These are phyloP conservation scores for Ips typographus DNA, from an alignment of 1,140 invertebrate genomes.

Conservation along the genomic window DNA sequence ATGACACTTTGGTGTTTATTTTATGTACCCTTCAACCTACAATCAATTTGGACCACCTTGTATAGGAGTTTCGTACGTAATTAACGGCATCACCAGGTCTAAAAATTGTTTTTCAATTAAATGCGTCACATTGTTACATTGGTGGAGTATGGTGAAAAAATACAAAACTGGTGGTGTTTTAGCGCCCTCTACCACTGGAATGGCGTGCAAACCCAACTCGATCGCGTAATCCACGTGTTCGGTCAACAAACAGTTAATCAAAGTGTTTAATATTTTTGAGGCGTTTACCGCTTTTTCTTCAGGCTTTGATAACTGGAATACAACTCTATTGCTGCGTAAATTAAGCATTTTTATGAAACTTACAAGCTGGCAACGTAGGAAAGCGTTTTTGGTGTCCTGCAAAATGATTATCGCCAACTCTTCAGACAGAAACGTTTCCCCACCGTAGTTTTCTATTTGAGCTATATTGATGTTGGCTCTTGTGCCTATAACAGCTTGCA, in stretches of 20 bases:
- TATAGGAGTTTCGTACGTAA: slow-evolving; percentile 57
- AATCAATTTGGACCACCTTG: no score
- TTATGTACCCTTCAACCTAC: no score
- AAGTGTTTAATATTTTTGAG: slow-evolving; percentile 80
- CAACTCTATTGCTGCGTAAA: background rate
- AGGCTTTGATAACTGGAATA: slow-evolving; percentile 71
- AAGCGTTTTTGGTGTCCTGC: slow-evolving; percentile 88
- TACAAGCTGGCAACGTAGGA: slow-evolving; percentile 83
- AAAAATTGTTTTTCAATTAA: slow-evolving; percentile 93
- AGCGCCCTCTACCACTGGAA: slow-evolving; percentile 88
- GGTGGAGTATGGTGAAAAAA: slow-evolving; percentile 92
- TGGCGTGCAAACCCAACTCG: slow-evolving; percentile 87
- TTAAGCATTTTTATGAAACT: slow-evolving; percentile 33
- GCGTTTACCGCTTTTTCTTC: slow-evolving; percentile 80
- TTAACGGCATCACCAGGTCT: slow-evolving; percentile 84
- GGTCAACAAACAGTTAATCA: slow-evolving; percentile 82
- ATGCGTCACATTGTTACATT: slow-evolving; percentile 95
- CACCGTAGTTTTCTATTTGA: slow-evolving; percentile 92
- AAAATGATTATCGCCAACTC: slow-evolving; percentile 92
- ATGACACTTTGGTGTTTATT: slow-evolving; percentile 4
- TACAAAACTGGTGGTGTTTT: slow-evolving; percentile 77
- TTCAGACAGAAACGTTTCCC: slow-evolving; percentile 96
- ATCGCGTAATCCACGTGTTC: slow-evolving; percentile 97
- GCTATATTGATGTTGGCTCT: slow-evolving; percentile 92
- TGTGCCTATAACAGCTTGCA: slow-evolving; percentile 90